Conservation (phyloP, 2,113 vertebrate species). For the Pholis gunnellus region DNA sequence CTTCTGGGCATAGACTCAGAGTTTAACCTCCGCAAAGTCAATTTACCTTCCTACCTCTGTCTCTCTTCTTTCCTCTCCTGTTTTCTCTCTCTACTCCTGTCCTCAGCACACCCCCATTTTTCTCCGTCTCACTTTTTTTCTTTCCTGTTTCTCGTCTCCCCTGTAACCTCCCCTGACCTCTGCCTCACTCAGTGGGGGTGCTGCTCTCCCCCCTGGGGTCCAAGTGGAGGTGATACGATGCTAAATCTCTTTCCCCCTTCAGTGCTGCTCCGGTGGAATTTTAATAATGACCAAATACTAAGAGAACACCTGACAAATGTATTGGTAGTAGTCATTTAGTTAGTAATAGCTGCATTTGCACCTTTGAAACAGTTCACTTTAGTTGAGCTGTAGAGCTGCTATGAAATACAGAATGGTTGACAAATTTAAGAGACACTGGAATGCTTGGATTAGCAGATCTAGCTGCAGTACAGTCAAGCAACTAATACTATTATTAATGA, state of each 20-base stretch:
- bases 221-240: constrained; percentile 11
- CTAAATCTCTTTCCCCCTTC: constrained; percentile 15
- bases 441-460: background rate
- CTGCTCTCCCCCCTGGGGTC: constrained; percentile 14
- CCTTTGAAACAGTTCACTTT: background rate
- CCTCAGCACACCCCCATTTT: constrained; percentile 38
- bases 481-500: background rate
- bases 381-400: background rate
- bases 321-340: background rate
- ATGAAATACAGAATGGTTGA: background rate
- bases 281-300: constrained; percentile 13
- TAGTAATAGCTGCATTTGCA: background rate
- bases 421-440: background rate
- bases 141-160: constrained; percentile 24
- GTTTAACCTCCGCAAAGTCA: constrained; percentile 82
- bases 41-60: constrained; percentile 62
- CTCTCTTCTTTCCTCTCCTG: constrained; percentile 31
- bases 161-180: constrained; percentile 37
- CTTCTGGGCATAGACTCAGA: constrained; percentile 74
- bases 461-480: background rate
- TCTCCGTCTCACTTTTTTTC: constrained; percentile 40
- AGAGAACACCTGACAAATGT: background rate
- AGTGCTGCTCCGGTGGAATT: constrained; percentile 19
- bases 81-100: constrained; percentile 45
- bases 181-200: constrained; percentile 39